Evolutionary conservation across 1,140 invertebrate species (phyloP), one percentile per base, ranked within the genome.

Genomic region (Brachionus plicatilis): DNA sequence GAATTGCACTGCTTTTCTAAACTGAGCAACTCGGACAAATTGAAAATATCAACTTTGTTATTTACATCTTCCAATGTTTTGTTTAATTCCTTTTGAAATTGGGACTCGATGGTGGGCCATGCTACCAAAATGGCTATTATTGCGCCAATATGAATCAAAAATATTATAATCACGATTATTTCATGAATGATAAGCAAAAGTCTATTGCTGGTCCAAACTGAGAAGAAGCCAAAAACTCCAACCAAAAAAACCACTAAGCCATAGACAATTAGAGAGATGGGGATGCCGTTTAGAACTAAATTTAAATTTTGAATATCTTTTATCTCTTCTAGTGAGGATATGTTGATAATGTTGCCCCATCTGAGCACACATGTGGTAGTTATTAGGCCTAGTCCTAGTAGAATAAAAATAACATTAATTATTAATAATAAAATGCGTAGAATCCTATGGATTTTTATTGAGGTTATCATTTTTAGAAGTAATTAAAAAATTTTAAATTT

Each of bases 391-490:
- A 76, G 20, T 24, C 72, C 72, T 29, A 76, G 27, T 50, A 76
- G 20, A 12, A 76, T 50, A 50, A 76, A 76, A 27, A 76, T 76
- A 17, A 29, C 20, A 24, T 76, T 76, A 29, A 76, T 50, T 12
- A 53, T 27, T 3, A 47, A 27, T 47, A 76, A 76, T 12, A 50
- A 43, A 43, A 72, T 72, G 37, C 68, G 68, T 72, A 72, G 37
- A 41, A 72, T 72, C n/a, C 3, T 72, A 41, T 41, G 33, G 37
- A 72, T 43, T 72, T 72, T 45, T 20, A 11, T 41, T 72, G 68
- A 72, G 68, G 68, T 72, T 72, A 41, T 72, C 68, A 72, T 72
- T 43, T 72, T 72, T 60, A 60, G 53, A 60, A 60, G 53, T 60
- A 60, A 60, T 60, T 60, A 60, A 60, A 60, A 41, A 7, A 20